Conservation (phyloP, 2,797 vertebrate genomes). For the Scarus forsteni region DNA sequence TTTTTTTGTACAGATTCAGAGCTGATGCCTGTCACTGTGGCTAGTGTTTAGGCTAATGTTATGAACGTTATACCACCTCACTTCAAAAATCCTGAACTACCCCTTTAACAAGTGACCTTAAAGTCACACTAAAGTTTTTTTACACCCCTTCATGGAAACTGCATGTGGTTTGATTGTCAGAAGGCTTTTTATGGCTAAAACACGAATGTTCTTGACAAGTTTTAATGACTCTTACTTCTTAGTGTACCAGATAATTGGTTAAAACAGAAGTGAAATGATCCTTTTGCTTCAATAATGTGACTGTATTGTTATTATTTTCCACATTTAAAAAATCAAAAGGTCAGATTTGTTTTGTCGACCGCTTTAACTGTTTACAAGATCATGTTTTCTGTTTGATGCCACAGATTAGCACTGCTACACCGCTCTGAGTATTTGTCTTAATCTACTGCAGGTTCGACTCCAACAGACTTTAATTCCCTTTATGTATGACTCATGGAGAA, state of each 20-base stretch:
- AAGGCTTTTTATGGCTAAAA: conserved; percentile 17
- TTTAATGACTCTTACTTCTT: background rate
- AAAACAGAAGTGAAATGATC: conserved; percentile 42
- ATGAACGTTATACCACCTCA: too few relatives aligned
- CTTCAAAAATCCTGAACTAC: too few relatives aligned
- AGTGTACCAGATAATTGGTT: conserved; percentile 17
- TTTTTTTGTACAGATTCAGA: too few relatives aligned
- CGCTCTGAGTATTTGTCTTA: conserved; percentile 15
- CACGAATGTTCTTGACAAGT: conserved; percentile 22
- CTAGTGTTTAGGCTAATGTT: too few relatives aligned
- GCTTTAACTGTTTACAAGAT: conserved; percentile 47
- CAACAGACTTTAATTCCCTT: conserved; percentile 33
- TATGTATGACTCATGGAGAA: conserved; percentile 28
- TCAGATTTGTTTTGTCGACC: conserved; percentile 21
- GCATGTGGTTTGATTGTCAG: conserved; percentile 54
- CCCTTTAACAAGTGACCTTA: background rate
- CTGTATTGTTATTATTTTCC: conserved; percentile 30
- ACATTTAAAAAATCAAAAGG: conserved; percentile 37
- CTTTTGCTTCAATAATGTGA: conserved; percentile 51
- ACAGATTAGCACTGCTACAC: background rate
- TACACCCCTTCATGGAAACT: conserved; percentile 30
- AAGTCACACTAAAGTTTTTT: conserved; percentile 10
- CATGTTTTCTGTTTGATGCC: background rate
- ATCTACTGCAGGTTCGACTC: conserved; percentile 34
- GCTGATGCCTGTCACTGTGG: too few relatives aligned